Percentiles rank a stretch among this genome's conserved stretches.
These are phyloP conservation scores for Cotesia vestalis DNA, from an alignment of 1,140 invertebrate species.

Conservation along the genomic window DNA sequence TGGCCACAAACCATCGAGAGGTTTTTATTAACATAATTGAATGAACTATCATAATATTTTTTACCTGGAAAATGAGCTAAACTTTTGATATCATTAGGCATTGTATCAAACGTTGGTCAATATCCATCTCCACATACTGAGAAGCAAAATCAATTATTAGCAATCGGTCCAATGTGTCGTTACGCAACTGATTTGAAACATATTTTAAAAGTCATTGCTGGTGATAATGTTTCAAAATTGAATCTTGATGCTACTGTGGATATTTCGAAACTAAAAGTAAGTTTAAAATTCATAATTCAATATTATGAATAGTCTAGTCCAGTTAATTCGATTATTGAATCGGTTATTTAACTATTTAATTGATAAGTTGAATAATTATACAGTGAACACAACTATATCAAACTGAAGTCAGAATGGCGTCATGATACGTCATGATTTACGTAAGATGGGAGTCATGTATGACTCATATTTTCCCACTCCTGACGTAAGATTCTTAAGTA, in stretches of 20 bases:
- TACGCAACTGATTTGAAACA: conserved; percentile 86
- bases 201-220: conserved; percentile 77
- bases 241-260: conserved; percentile 76
- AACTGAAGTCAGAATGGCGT: too few species aligned
- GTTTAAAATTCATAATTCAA: conserved; percentile 26
- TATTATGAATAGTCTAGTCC: not conserved
- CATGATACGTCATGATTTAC: too few species aligned
- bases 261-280: conserved; percentile 71
- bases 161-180: conserved; percentile 90
- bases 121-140: conserved; percentile 75
- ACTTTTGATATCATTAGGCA: conserved; percentile 53
- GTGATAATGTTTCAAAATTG: conserved; percentile 71
- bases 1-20: conserved; percentile 91
- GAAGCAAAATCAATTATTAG: conserved; percentile 76
- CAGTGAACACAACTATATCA: too few species aligned
- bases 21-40: conserved; percentile 54
- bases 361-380: not conserved
- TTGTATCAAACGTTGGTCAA: conserved; percentile 85
- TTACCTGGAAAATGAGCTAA: too few species aligned
- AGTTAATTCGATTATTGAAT: not conserved
- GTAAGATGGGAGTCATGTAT: too few species aligned
- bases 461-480: too few species aligned
- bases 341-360: conserved; percentile 32
- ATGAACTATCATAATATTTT: not conserved
- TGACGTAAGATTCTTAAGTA: too few species aligned